phyloP scores from a whole-genome alignment of 1,140 invertebrate species.

The Drosophila hydei region DNA sequence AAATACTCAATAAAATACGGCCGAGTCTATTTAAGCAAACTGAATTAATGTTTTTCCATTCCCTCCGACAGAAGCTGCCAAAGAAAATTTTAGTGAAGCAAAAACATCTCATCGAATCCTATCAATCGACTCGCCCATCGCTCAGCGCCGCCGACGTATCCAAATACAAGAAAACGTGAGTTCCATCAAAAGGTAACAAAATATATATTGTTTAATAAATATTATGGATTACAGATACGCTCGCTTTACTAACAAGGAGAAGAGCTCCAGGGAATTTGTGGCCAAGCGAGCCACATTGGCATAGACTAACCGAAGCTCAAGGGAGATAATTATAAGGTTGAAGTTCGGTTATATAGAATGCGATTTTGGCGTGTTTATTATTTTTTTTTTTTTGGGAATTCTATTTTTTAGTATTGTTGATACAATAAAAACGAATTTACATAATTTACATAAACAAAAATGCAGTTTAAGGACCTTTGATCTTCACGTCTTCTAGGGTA shows the following conservation, averaged over 20 bases:
- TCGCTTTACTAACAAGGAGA: constrained; percentile 82
- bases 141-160: constrained; percentile 68
- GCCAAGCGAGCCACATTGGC: constrained; percentile 78
- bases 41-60: constrained; percentile 31
- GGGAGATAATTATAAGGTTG: background rate
- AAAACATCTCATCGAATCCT: constrained; percentile 75
- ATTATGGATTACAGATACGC: constrained; percentile 54
- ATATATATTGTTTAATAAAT: background rate
- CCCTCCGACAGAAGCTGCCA: constrained; percentile 67
- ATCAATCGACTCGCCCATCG: constrained; percentile 69
- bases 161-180: constrained; percentile 80
- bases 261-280: constrained; percentile 74
- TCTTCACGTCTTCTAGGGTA: no score
- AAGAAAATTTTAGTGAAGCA: constrained; percentile 76
- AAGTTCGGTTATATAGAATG: constrained; percentile 10
- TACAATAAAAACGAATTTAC: constrained; percentile 61
- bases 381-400: constrained; percentile 33
- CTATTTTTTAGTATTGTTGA: constrained; percentile 50
- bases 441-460: background rate
- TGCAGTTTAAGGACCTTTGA: background rate
- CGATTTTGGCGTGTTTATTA: constrained; percentile 13
- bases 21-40: constrained; percentile 22
- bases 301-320: constrained; percentile 60
- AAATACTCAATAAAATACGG: constrained; percentile 51
- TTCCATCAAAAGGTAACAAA: background rate